Conservation (phyloP, 1,140 invertebrate genomes). For the Heterodera schachtii region DNA sequence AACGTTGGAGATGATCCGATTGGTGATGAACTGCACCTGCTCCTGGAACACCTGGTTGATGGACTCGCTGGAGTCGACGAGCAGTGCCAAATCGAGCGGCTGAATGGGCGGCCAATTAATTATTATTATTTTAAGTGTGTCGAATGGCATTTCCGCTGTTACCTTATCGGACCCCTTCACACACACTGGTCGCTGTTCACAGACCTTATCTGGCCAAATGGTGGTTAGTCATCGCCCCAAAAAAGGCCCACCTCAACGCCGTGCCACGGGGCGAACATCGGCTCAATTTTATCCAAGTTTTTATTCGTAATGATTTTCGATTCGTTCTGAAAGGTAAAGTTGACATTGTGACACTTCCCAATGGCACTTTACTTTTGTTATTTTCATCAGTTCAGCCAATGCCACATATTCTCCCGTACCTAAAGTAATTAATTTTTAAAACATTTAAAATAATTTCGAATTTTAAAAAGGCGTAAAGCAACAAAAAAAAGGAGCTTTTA, state of each 20-base stretch:
- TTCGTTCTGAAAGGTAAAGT: constrained; percentile 37
- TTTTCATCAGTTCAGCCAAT: constrained; percentile 60
- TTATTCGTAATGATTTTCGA: constrained; percentile 64
- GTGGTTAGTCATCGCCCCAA: background rate
- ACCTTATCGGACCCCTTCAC: constrained; percentile 10
- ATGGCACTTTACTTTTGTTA: constrained; percentile 49
- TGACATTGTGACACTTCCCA: background rate
- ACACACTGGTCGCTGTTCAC: constrained; percentile 56
- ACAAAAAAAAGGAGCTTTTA: too few species aligned
- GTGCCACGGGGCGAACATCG: constrained; percentile 58
- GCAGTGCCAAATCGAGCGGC: constrained; percentile 57
- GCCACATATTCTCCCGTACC: constrained; percentile 63
- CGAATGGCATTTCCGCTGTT: background rate
- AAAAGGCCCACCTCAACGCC: constrained; percentile 45
- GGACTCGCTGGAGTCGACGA: constrained; percentile 64
- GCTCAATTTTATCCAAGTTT: constrained; percentile 56
- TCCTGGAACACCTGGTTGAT: constrained; percentile 58
- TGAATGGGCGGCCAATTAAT: constrained; percentile 46
- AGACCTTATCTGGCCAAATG: constrained; percentile 37
- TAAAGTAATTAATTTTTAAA: background rate
- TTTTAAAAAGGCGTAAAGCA: too few species aligned
- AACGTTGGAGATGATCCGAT: constrained; percentile 59
- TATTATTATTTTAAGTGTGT: background rate
- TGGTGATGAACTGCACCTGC: constrained; percentile 58
- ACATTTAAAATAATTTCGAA: too few species aligned